These are phyloP conservation scores for Cassiopea xamachana DNA, from an alignment of 30 jellyfish, hydroid and myxozoan genomes.

Conservation along the genomic window DNA sequence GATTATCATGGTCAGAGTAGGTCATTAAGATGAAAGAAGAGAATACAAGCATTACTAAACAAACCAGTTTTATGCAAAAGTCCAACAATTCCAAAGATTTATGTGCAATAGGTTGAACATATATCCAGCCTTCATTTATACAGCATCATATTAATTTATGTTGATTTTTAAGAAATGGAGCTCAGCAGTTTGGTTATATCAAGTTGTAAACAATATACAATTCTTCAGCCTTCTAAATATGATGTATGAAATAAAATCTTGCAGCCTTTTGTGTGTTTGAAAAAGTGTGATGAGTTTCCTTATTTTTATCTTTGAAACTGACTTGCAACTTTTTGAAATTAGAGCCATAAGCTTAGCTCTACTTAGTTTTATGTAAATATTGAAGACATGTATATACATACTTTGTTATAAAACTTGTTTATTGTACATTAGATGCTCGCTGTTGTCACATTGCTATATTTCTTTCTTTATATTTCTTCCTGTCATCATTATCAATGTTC, in stretches of 20 bases:
- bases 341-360: neutral
- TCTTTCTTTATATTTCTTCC: neutral
- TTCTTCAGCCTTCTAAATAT: too few relatives aligned
- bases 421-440: neutral
- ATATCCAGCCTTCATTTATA: neutral
- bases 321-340: too few relatives aligned
- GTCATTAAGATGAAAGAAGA: too few relatives aligned
- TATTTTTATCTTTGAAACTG: too few relatives aligned
- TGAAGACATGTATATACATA: neutral
- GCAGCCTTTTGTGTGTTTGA: too few relatives aligned
- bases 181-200: neutral
- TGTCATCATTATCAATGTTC: neutral
- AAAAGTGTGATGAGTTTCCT: too few relatives aligned
- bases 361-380: neutral
- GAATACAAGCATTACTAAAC: too few relatives aligned
- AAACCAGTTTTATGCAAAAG: too few relatives aligned
- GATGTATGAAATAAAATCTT: too few relatives aligned
- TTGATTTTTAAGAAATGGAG: neutral
- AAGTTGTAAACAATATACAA: too few relatives aligned
- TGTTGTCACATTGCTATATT: neutral
- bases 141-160: neutral
- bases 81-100: neutral
- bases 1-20: too few relatives aligned
- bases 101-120: neutral
- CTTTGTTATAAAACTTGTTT: neutral